phyloP scores from a whole-genome alignment of 2,888 invertebrate species.

The Tribolium freemani region DNA sequence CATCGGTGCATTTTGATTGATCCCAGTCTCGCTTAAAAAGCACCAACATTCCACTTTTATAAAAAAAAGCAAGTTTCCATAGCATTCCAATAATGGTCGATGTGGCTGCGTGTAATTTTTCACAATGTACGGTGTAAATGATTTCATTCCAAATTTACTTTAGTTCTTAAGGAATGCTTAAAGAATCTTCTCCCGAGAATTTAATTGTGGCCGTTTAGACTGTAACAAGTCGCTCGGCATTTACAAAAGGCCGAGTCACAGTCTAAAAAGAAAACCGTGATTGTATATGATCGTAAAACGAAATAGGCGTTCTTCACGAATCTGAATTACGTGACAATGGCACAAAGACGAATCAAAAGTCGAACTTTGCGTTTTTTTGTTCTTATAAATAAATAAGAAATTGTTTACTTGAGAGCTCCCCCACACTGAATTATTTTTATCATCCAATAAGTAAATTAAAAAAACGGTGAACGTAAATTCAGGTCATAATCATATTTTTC shows the following conservation, averaged over 20 bases:
- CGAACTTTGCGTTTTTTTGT: background rate
- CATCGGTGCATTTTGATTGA: background rate
- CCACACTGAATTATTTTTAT: conserved; percentile 20
- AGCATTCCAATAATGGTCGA: background rate
- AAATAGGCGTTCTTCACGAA: conserved; percentile 19
- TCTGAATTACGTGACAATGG: conserved; percentile 25
- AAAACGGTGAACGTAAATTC: conserved; percentile 24
- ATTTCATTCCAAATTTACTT: conserved; percentile 22
- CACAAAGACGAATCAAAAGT: conserved; percentile 23
- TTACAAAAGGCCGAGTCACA: background rate
- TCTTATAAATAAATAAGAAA: conserved; percentile 11
- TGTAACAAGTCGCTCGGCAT: background rate
- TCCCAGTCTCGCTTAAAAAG: background rate
- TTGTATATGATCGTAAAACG: conserved; percentile 27
- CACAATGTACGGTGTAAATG: conserved; percentile 17
- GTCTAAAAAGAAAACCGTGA: conserved; percentile 9
- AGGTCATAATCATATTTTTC: conserved; percentile 29
- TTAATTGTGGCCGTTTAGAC: conserved; percentile 24
- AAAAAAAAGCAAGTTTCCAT: background rate
- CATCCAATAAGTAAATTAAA: conserved; percentile 23
- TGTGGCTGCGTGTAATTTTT: conserved; percentile 5
- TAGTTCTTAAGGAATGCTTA: conserved; percentile 13
- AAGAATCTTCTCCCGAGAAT: conserved; percentile 23
- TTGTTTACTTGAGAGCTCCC: conserved; percentile 1
- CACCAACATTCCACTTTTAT: background rate